Conservation (phyloP, 2,888 invertebrate genomes). For the Criorhina ranunculi region DNA sequence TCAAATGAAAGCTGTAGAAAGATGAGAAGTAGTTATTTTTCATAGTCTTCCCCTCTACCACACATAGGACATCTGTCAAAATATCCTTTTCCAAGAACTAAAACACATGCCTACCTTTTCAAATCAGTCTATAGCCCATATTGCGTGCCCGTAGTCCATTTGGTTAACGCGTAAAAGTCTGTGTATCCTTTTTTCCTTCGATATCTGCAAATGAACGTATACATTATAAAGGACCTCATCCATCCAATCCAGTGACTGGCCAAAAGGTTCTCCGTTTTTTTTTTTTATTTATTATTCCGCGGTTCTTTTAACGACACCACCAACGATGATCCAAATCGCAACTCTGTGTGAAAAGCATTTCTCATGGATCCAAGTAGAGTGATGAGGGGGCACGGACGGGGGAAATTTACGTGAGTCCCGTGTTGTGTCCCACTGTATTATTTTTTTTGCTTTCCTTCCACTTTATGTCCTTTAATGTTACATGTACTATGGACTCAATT, state of each 20-base stretch:
- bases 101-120: not conserved
- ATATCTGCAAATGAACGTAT: constrained; percentile 50
- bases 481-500: constrained; percentile 58
- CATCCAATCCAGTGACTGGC: constrained; percentile 45
- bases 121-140: not conserved
- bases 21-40: too few species aligned
- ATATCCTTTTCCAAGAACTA: constrained; percentile 19
- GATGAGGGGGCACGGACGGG: not conserved
- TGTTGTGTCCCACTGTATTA: constrained; percentile 40
- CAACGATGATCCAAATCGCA: constrained; percentile 61
- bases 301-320: constrained; percentile 58
- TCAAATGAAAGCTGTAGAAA: too few species aligned
- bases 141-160: constrained; percentile 54
- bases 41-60: too few species aligned
- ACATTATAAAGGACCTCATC: constrained; percentile 18
- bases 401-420: not conserved
- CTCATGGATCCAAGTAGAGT: constrained; percentile 40
- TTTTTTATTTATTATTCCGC: constrained; percentile 59
- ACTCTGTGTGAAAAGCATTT: constrained; percentile 62
- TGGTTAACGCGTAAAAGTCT: constrained; percentile 44
- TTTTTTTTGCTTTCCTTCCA: constrained; percentile 1
- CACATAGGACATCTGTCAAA: not conserved
- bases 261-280: constrained; percentile 25
- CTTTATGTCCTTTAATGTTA: constrained; percentile 53
- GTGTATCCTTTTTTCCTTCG: constrained; percentile 51